Conservation (phyloP, 2,113 vertebrate genomes). For the pig (Sus scrofa) region DNA sequence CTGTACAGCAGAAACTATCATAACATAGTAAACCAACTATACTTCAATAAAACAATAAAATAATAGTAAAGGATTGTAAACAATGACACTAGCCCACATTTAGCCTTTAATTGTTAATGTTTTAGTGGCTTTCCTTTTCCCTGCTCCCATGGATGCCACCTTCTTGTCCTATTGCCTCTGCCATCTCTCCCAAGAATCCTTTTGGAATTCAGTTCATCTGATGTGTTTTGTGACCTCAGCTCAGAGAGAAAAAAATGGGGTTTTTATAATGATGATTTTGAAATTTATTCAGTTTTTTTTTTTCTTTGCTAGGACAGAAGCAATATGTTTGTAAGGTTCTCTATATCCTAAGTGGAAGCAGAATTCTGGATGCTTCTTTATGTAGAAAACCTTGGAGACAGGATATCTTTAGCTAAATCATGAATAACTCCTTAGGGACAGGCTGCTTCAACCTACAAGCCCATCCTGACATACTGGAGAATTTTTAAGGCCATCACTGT, state of each 20-base stretch:
- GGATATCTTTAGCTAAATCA: not conserved
- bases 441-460: not conserved
- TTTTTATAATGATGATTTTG: not conserved
- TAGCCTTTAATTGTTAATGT: not conserved
- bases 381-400: not conserved
- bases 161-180: not conserved
- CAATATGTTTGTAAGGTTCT: not conserved
- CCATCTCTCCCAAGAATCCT: not conserved
- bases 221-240: not conserved
- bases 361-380: conserved; percentile 7
- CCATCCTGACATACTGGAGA: not conserved
- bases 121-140: not conserved
- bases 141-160: not conserved
- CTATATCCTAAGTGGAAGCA: not conserved
- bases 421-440: not conserved
- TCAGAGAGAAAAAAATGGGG: not conserved
- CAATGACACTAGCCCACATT: too few relatives aligned
- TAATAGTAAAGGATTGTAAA: too few relatives aligned
- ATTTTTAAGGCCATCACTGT: not conserved
- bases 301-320: not conserved
- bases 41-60: too few relatives aligned
- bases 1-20: too few relatives aligned
- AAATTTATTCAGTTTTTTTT: not conserved
- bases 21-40: too few relatives aligned
- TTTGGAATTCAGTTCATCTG: not conserved